Evolutionary conservation across 2,888 invertebrate genomes (phyloP).

Genomic region (Lagria hirta): DNA sequence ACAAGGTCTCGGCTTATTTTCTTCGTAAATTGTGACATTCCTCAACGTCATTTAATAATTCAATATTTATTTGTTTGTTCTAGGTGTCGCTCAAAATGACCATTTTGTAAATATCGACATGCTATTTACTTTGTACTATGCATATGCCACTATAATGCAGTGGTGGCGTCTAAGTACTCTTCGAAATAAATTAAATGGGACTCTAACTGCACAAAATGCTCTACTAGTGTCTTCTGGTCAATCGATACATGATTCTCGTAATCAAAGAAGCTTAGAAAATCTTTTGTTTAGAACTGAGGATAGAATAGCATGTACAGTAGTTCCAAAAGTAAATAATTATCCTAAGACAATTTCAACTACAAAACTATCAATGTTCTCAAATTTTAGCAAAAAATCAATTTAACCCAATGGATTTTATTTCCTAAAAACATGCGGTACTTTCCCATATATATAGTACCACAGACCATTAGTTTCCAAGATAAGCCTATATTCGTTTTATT

Average conservation of each 20-base stretch:
- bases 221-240: conserved; percentile 46
- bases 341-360: too few relatives aligned
- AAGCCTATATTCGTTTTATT: conserved; percentile 40
- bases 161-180: conserved; percentile 75
- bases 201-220: conserved; percentile 49
- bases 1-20: too few relatives aligned
- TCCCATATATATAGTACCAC: conserved; percentile 45
- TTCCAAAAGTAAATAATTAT: conserved; percentile 63
- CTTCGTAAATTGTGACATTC: too few relatives aligned
- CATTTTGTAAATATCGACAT: too few relatives aligned
- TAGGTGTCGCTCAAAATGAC: too few relatives aligned
- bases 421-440: conserved; percentile 53
- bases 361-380: too few relatives aligned
- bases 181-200: conserved; percentile 65
- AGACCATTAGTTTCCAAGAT: neutral
- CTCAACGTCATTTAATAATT: too few relatives aligned
- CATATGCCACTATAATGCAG: conserved; percentile 80
- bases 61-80: too few relatives aligned
- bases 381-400: conserved; percentile 52
- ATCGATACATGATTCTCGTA: conserved; percentile 41
- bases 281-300: conserved; percentile 60
- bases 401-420: conserved; percentile 58
- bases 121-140: conserved; percentile 80
- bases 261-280: conserved; percentile 57
- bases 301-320: conserved; percentile 59